phyloP scores from a whole-genome alignment of 2,888 invertebrate species.

The Drosophila percnosoma region DNA sequence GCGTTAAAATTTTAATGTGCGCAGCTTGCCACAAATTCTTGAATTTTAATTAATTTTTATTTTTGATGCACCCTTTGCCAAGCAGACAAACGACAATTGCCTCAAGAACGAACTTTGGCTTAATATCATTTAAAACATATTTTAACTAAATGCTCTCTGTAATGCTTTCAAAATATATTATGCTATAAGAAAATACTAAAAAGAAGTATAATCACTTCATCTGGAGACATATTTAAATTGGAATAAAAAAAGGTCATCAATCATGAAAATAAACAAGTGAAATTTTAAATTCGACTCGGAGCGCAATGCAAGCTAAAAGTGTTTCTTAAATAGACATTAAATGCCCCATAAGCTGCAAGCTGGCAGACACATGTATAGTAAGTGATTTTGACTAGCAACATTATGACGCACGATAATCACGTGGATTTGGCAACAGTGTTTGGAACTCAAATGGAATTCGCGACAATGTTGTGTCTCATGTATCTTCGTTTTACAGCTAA shows the following conservation, averaged over 20 bases:
- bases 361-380: not conserved
- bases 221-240: not conserved
- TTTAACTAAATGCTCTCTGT: not conserved
- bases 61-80: not conserved
- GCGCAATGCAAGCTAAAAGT: not conserved
- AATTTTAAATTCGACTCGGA: not conserved
- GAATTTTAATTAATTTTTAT: no score
- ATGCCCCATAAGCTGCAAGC: not conserved
- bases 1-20: not conserved
- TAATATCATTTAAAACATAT: not conserved
- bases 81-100: not conserved
- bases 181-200: not conserved
- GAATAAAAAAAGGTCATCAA: not conserved
- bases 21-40: not conserved
- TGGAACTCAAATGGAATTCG: not conserved
- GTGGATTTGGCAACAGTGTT: not conserved
- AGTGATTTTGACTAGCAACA: not conserved
- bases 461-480: not conserved
- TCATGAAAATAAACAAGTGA: not conserved
- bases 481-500: conserved; percentile 3
- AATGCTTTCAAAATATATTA: not conserved
- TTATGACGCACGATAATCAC: not conserved
- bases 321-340: not conserved
- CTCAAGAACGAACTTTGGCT: not conserved
- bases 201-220: not conserved